phyloP scores from a whole-genome alignment of 1,140 invertebrate genomes.

The Scylla paramamosain region DNA sequence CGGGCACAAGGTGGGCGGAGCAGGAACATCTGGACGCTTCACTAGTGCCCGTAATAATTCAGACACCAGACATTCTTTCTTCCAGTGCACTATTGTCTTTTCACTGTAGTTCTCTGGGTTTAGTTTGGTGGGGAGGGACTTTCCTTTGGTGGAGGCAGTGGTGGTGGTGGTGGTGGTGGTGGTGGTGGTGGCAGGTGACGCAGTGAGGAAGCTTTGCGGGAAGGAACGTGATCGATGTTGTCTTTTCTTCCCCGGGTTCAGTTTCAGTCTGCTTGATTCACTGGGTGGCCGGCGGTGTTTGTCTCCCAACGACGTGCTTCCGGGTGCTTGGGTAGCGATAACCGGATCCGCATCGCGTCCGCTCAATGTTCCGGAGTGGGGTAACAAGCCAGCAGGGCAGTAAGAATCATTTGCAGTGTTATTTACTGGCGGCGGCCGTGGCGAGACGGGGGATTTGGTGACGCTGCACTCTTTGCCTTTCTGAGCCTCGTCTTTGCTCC shows the following conservation, averaged over 20 bases:
- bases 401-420: neutral
- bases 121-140: neutral
- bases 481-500: neutral
- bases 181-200: neutral
- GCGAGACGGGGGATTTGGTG: neutral
- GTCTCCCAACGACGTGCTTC: neutral
- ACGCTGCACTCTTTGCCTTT: neutral
- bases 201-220: neutral
- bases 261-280: neutral
- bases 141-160: neutral
- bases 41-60: neutral
- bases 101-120: neutral
- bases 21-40: neutral
- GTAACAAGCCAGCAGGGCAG: neutral
- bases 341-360: neutral
- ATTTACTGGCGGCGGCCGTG: neutral
- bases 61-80: neutral
- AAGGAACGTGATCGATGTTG: neutral
- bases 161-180: neutral
- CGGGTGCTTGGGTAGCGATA: neutral
- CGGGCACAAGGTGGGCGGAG: too few species aligned
- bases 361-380: too few species aligned
- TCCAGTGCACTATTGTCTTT: neutral
- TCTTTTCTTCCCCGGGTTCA: neutral
- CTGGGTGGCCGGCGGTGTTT: neutral